phyloP scores from a whole-genome alignment of 2,113 vertebrate species.

The Anoplopoma fimbria region DNA sequence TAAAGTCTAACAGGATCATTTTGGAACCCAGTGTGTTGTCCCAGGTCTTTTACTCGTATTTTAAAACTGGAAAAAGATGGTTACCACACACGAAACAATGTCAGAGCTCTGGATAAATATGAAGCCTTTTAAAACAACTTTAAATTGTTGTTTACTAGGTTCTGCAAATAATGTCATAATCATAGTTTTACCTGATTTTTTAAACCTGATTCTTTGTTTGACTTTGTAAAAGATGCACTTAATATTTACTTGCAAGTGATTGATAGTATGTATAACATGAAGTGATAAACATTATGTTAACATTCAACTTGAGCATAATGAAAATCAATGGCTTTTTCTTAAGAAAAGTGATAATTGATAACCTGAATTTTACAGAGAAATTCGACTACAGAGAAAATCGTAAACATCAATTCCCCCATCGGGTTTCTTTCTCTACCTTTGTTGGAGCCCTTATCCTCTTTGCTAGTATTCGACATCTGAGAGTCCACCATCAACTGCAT shows the following conservation, averaged over 20 bases:
- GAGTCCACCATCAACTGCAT: conserved; percentile 90
- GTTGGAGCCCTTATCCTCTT: neutral
- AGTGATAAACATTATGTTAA: neutral
- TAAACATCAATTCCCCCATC: neutral
- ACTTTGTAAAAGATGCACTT: neutral
- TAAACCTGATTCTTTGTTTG: neutral
- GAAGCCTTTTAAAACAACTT: neutral
- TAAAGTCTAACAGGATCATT: neutral
- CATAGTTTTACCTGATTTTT: neutral
- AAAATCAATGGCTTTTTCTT: neutral
- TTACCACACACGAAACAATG: neutral
- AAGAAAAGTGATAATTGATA: neutral
- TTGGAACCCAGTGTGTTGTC: neutral
- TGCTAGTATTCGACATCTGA: conserved; percentile 67
- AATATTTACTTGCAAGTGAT: neutral
- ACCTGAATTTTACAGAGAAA: neutral
- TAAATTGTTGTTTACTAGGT: neutral
- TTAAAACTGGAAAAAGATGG: neutral
- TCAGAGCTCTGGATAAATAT: neutral
- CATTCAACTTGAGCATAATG: neutral
- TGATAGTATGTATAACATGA: neutral
- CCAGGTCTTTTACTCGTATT: neutral
- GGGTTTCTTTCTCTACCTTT: conserved; percentile 44
- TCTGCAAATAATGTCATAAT: neutral
- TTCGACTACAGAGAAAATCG: neutral